Conservation (phyloP, 2,888 invertebrate species). For the Acrocyrtus sp. region DNA sequence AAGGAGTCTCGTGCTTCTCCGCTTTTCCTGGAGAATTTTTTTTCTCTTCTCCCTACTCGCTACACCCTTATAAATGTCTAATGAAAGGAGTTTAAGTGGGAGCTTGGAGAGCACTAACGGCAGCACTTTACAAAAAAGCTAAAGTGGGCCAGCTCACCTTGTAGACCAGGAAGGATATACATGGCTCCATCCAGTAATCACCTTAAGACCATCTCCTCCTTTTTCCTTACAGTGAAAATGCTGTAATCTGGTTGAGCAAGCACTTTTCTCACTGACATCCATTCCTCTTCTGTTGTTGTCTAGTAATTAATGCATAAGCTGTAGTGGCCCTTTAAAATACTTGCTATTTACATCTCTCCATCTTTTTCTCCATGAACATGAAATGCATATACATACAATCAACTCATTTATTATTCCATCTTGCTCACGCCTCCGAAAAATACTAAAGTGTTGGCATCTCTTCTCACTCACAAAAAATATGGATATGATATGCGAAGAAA, state of each 20-base stretch:
- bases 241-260: slow-evolving; percentile 6
- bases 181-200: no score
- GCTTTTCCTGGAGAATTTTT: no score
- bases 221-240: background rate
- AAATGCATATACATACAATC: no score
- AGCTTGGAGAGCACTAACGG: background rate
- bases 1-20: no score
- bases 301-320: slow-evolving; percentile 14
- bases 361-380: no score
- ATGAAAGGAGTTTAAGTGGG: slow-evolving; percentile 5
- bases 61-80: slow-evolving; percentile 16
- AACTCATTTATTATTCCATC: no score
- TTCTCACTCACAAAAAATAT: no score
- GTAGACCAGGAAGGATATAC: background rate
- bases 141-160: slow-evolving; percentile 6
- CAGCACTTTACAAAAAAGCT: slow-evolving; percentile 3
- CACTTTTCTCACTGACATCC: background rate
- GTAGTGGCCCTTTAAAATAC: slow-evolving; percentile 8
- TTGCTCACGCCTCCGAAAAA: no score
- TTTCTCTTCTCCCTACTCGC: no score
- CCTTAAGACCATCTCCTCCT: background rate
- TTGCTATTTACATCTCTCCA: no score
- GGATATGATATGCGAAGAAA: no score
- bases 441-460: no score
- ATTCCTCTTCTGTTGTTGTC: background rate